phyloP scores from a whole-genome alignment of 92 coral and sea anemone species.

The Muricea muricata region DNA sequence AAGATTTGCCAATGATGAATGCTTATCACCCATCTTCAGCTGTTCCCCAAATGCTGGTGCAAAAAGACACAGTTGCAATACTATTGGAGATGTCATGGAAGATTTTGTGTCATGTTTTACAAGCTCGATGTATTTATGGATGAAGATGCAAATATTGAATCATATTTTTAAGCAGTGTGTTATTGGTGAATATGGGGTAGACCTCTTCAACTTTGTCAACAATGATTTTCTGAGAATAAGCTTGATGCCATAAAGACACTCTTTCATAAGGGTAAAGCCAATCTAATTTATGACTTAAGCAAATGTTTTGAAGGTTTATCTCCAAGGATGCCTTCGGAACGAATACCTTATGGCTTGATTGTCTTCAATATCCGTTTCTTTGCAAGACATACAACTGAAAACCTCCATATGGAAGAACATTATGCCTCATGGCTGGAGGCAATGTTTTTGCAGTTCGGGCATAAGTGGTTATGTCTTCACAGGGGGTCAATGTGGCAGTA shows the following conservation, averaged over 20 bases:
- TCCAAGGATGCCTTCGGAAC: constrained; percentile 63
- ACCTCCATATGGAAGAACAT: constrained; percentile 62
- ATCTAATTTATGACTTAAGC: constrained; percentile 25
- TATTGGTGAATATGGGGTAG: constrained; percentile 21
- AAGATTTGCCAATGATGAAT: background rate
- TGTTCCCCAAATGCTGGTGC: background rate
- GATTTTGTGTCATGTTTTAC: constrained; percentile 32
- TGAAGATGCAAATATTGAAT: constrained; percentile 1
- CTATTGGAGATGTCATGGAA: constrained; percentile 52
- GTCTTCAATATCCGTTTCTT: constrained; percentile 66
- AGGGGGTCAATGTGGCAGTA: constrained; percentile 61
- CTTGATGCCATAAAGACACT: constrained; percentile 55
- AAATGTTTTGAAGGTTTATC: constrained; percentile 42
- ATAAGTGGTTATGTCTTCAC: constrained; percentile 62
- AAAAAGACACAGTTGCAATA: background rate
- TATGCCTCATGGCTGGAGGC: constrained; percentile 62
- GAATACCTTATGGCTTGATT: constrained; percentile 70
- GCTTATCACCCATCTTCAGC: constrained; percentile 8
- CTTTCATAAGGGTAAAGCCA: constrained; percentile 34
- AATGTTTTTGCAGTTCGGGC: constrained; percentile 75
- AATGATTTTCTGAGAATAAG: constrained; percentile 48
- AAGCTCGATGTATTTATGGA: constrained; percentile 20
- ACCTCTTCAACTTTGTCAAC: constrained; percentile 51
- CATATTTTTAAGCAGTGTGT: constrained; percentile 11
- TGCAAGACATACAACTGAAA: constrained; percentile 35